Evolutionary conservation across 2,113 vertebrate genomes (phyloP), one percentile per base, ranked within the genome.

Genomic region (Pelodiscus sinensis): DNA sequence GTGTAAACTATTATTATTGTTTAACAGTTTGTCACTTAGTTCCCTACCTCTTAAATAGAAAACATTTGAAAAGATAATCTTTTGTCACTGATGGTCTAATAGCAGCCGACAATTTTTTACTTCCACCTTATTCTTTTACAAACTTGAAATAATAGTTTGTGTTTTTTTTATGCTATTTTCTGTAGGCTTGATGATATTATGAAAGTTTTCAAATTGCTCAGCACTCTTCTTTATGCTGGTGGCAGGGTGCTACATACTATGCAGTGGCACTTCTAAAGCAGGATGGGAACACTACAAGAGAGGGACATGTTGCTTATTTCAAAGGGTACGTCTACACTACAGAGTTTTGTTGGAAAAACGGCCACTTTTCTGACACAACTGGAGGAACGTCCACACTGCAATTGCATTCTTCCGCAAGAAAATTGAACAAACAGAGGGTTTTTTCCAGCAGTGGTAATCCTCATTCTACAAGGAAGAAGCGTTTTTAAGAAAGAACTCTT

Each of bases 201-300:
- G 54, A 65, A 79, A 52, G 25, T 10, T 2, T 0, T 57, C 21
- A 35, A 12, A 35, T 73, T 87, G 55, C 85, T 94, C 15, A 65
- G 83, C 85, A 50, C 57, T 90, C 71, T 82, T 44, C 15, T 0
- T 62, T 57, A 4, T 0, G 0, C 1, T 75, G 38, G 38, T 50
- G 11, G n/a, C 25, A 75, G 73, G 21, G 22, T 79, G 29, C 65
- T 92, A 0, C 81, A 84, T 60, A 24, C 15, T 79, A 6, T 75
- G 71, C 71, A 44, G 68, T 44, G 38, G 1, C 14, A 57, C 58
- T 81, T 85, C 65, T 54, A 0, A 79, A 77, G 57, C n/a, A 56
- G 6, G 79, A 31, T 78, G 93, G 65, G 44, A 56, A 50, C 86
- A 29, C 9, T 81, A 52, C 57, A 91, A 86, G 82, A 96, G 94